These are phyloP conservation scores for Tethya wilhelma DNA, from an alignment of 37 sponge, comb jelly and placozoan species.

Conservation along the genomic window DNA sequence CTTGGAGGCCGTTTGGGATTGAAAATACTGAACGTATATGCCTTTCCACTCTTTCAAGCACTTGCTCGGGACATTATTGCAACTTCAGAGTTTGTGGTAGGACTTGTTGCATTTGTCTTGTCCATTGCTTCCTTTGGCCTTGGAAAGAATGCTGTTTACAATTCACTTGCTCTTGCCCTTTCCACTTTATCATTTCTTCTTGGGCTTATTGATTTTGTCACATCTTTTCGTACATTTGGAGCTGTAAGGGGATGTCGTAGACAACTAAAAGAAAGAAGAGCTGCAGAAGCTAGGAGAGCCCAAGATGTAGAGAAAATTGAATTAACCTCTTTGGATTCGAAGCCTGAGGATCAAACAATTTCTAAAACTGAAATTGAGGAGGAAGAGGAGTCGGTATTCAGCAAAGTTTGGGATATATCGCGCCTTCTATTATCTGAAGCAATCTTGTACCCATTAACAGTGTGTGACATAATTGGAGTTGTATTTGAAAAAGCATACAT, in stretches of 20 bases:
- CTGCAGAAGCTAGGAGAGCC: background rate
- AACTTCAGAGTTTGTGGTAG: background rate
- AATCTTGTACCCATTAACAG: background rate
- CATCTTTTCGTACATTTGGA: background rate
- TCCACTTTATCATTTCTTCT: background rate
- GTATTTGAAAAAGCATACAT: background rate
- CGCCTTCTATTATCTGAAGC: background rate
- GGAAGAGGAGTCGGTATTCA: background rate
- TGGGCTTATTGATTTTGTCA: background rate
- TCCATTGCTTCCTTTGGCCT: background rate
- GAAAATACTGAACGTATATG: too few relatives aligned
- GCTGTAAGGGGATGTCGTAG: background rate
- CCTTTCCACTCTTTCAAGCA: background rate
- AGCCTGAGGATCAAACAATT: too few relatives aligned
- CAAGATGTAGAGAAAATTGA: too few relatives aligned
- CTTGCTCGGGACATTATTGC: background rate
- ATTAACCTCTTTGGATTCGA: too few relatives aligned
- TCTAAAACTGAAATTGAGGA: too few relatives aligned
- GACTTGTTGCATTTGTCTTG: background rate
- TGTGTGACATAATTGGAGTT: conserved; percentile 1
- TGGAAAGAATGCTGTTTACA: conserved; percentile 5
- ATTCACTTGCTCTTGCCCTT: background rate
- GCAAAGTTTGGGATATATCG: background rate
- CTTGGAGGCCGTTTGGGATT: background rate
- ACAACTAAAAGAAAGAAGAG: background rate